Base-by-base conservation (phyloP, 1,140 invertebrate species). In the Lepidurus apus region DNA sequence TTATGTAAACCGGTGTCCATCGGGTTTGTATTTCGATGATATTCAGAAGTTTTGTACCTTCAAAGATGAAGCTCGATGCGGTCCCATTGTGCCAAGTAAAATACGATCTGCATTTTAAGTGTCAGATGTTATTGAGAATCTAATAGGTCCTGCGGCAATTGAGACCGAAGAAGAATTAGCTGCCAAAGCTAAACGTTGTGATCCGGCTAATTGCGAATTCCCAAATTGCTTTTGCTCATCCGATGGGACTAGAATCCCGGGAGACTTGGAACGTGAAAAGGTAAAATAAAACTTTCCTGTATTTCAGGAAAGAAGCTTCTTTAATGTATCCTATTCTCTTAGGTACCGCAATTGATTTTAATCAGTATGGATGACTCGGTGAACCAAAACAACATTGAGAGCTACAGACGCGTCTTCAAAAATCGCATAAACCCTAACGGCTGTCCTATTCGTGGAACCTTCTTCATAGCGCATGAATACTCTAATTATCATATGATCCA, bases 391-490 rank as follows among this genome's bases (percentile, higher is more conserved):
- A 97, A 97, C 84, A 95, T 91, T 84, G 92, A 95, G 81, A 91
- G 94, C 81, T 97, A 97, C 86, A 90, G 91, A 83, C 92, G 92
- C 86, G 91, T 96, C 73, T 94, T 96, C 83, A 89, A 90, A 76
- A 91, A 92, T 82, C 86, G 92, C 80, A 88, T 90, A 82, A 97
- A 96, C 87, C 93, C 94, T 1, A 97, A 97, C 83, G 93, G 93
- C 10, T 98, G 96, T 84, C 89, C 91, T 0, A 92, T 98, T 73
- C 91, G 90, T 79, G 95, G 94, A 80, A 98, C 96, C 4, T 97
- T 98, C 86, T 98, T 98, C 86, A 89, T 97, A 80, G 94, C 95
- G 8, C 95, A 98, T 84, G 95, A 97, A 84, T 97, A 95, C 86
- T 95, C 94, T 82, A 95, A 98, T 85, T 98, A 98, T 86, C 93